Percentiles rank a stretch among this genome's conserved stretches.
These are phyloP conservation scores for Monochamus saltuarius DNA, from an alignment of 1,140 invertebrate species.

Conservation along the genomic window DNA sequence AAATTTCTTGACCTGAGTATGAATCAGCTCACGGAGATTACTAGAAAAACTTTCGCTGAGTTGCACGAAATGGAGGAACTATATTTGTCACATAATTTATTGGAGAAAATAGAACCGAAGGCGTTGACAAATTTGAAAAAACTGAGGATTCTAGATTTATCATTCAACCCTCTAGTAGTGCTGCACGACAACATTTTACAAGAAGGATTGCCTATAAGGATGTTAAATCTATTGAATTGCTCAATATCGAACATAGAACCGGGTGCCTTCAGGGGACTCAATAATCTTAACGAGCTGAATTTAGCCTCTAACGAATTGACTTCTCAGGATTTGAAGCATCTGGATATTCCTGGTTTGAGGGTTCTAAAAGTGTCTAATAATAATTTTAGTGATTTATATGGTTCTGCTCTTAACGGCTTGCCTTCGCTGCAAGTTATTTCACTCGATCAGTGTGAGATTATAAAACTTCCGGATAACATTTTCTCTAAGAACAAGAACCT, in stretches of 20 bases:
- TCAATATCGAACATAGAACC: constrained; percentile 63
- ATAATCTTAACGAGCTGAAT: constrained; percentile 69
- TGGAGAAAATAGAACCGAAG: constrained; percentile 59
- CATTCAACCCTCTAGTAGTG: constrained; percentile 60
- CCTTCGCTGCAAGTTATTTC: constrained; percentile 71
- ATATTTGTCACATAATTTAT: constrained; percentile 61
- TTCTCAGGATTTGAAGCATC: constrained; percentile 62
- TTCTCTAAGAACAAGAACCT: constrained; percentile 76
- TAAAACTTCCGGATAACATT: constrained; percentile 63
- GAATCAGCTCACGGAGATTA: constrained; percentile 69
- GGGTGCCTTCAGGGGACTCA: constrained; percentile 64
- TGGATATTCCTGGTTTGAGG: constrained; percentile 72
- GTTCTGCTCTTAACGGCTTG: constrained; percentile 69
- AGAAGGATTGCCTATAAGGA: constrained; percentile 59
- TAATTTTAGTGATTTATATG: constrained; percentile 71
- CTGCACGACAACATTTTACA: constrained; percentile 63
- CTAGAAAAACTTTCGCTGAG: constrained; percentile 67
- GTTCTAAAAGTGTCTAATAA: constrained; percentile 73
- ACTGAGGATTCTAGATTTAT: constrained; percentile 62
- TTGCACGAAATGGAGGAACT: constrained; percentile 69
- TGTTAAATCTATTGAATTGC: constrained; percentile 62
- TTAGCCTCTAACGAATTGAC: constrained; percentile 72
- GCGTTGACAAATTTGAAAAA: constrained; percentile 62
- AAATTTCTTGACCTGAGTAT: constrained; percentile 77
- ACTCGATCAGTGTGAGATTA: constrained; percentile 68